Percentiles rank a stretch among this genome's conserved stretches.
Evolutionary conservation across 2,797 vertebrate species (phyloP).

Genomic region (Muscicapa striata): DNA sequence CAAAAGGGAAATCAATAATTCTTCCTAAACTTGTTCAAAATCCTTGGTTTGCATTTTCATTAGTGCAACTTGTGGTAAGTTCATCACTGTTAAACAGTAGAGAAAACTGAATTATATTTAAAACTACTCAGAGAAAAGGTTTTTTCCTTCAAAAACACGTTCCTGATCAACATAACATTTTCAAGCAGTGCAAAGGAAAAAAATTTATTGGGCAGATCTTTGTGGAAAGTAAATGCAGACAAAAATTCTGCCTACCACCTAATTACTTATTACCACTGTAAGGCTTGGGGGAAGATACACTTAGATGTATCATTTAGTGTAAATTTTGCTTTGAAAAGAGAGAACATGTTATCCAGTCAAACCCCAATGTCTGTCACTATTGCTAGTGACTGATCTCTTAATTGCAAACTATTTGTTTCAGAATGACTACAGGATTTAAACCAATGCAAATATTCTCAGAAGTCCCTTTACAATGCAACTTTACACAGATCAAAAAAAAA

Average conservation of each 20-base stretch:
- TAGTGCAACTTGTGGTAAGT: neutral
- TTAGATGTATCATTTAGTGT: constrained; percentile 63
- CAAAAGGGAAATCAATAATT: neutral
- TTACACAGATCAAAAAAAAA: neutral
- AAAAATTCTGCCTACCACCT: constrained; percentile 47
- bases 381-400: constrained; percentile 67
- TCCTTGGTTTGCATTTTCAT: neutral
- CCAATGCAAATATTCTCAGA: constrained; percentile 24
- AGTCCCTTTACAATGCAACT: constrained; percentile 7
- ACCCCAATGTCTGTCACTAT: constrained; percentile 59
- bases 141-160: constrained; percentile 27
- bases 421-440: constrained; percentile 59
- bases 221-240: constrained; percentile 34
- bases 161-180: constrained; percentile 21
- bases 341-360: constrained; percentile 40
- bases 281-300: constrained; percentile 50
- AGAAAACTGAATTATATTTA: neutral
- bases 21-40: neutral
- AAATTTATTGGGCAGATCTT: constrained; percentile 13
- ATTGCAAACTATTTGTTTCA: constrained; percentile 63
- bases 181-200: constrained; percentile 7
- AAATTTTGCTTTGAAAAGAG: constrained; percentile 68
- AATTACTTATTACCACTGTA: constrained; percentile 61
- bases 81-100: neutral
- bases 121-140: neutral